phyloP scores from a whole-genome alignment of 1,140 invertebrate genomes.

The Lepidurus apus region DNA sequence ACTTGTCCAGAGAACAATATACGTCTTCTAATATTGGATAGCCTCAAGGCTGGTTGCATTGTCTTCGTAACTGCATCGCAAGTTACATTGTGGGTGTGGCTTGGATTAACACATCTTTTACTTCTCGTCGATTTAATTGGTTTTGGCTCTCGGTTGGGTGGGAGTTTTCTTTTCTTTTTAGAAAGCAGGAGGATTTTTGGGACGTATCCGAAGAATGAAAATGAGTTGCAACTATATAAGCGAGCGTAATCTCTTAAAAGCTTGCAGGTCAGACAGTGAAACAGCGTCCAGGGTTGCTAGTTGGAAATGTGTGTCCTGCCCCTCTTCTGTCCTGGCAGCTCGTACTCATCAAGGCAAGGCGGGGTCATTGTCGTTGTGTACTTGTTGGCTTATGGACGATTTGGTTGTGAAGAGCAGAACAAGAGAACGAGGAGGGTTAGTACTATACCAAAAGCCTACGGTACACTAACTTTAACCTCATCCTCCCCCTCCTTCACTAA shows the following conservation, averaged over 20 bases:
- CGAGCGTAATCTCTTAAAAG: conserved; percentile 1
- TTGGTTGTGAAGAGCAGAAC: neutral
- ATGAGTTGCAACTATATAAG: neutral
- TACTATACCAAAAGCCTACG: neutral
- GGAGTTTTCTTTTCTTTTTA: conserved; percentile 2
- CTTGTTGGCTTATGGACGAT: conserved; percentile 10
- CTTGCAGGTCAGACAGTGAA: neutral
- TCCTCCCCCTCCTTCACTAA: neutral
- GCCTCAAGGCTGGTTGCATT: neutral
- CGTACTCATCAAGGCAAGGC: neutral
- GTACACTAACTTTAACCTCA: no score
- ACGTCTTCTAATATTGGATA: neutral
- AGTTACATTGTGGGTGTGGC: neutral
- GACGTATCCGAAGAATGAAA: neutral
- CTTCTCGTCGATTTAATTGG: neutral
- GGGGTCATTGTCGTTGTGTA: neutral
- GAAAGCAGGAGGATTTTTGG: neutral
- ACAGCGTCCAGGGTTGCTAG: neutral
- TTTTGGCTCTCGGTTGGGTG: neutral
- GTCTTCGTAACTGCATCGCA: neutral
- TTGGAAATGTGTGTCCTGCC: neutral
- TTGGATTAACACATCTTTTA: neutral
- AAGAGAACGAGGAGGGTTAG: neutral
- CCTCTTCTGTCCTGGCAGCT: neutral
- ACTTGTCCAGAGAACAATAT: neutral